A percentile compares a stretch with the other conserved stretches of the same genome.
phyloP scores from a whole-genome alignment of 2,113 vertebrate species.

The Misgurnus mizolepis region DNA sequence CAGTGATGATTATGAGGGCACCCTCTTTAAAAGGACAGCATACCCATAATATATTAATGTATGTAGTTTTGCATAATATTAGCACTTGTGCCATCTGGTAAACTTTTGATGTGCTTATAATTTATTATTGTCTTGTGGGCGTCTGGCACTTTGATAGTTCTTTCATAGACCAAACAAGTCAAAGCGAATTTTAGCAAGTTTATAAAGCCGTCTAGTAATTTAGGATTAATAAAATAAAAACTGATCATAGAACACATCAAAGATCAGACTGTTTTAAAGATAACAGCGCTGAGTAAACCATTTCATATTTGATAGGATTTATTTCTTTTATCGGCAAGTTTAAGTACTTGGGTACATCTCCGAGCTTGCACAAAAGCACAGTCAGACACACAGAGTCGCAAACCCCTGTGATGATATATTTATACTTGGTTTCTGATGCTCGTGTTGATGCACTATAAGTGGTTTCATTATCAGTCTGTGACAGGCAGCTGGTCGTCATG shows the following conservation, averaged over 20 bases:
- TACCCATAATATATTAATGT: neutral
- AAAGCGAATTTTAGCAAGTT: neutral
- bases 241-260: neutral
- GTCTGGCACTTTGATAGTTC: too few relatives aligned
- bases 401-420: neutral
- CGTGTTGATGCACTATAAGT: neutral
- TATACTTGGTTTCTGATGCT: neutral
- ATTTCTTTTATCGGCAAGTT: neutral
- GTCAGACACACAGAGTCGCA: too few relatives aligned
- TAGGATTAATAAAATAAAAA: too few relatives aligned
- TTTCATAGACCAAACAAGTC: neutral
- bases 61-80: neutral
- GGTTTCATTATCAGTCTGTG: slow-evolving; percentile 21
- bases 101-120: neutral
- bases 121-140: neutral
- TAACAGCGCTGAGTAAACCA: neutral
- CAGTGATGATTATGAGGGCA: neutral
- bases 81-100: neutral
- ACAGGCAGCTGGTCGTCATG: slow-evolving; percentile 21
- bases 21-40: neutral
- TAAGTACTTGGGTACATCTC: too few relatives aligned
- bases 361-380: too few relatives aligned
- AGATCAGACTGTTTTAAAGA: neutral
- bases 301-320: neutral
- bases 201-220: neutral